These are phyloP conservation scores for Sorex maritimensis DNA, from an alignment of 2,797 vertebrate species.

Conservation along the genomic window DNA sequence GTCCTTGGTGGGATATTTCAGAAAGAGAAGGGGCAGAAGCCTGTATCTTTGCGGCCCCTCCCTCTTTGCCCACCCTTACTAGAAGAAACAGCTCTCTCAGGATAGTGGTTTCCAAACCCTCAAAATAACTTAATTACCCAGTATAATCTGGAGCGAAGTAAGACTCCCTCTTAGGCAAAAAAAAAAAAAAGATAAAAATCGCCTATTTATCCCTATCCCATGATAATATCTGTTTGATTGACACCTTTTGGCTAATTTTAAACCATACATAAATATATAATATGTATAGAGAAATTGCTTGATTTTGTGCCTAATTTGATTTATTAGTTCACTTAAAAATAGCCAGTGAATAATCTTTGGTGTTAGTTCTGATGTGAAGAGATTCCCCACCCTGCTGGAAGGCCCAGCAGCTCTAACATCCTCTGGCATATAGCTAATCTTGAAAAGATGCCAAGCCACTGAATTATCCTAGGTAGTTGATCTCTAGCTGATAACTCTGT, in stretches of 20 bases:
- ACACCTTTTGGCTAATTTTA: constrained; percentile 20
- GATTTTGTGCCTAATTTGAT: constrained; percentile 35
- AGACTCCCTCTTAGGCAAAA: constrained; percentile 4
- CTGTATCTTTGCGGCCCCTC: not conserved
- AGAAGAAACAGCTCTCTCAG: not conserved
- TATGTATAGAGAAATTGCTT: not conserved
- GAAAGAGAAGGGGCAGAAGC: not conserved
- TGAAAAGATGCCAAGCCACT: too few species aligned
- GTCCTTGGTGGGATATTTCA: not conserved
- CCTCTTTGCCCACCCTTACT: not conserved
- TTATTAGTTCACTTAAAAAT: constrained; percentile 64
- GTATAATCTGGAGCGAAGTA: constrained; percentile 19
- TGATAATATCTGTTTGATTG: not conserved
- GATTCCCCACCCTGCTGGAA: too few species aligned
- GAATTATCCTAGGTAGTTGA: too few species aligned
- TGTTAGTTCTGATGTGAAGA: not conserved
- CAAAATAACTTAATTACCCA: constrained; percentile 54
- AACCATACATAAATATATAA: not conserved
- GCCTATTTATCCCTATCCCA: not conserved
- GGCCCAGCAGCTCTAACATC: not conserved
- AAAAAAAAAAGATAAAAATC: constrained; percentile 24
- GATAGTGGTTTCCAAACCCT: constrained; percentile 66
- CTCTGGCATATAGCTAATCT: not conserved
- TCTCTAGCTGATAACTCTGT: too few species aligned
- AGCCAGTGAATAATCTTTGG: constrained; percentile 13